A percentile compares a stretch with the other conserved stretches of the same genome.
phyloP scores from a whole-genome alignment of 2,797 vertebrate species.

The Mus minutoides region DNA sequence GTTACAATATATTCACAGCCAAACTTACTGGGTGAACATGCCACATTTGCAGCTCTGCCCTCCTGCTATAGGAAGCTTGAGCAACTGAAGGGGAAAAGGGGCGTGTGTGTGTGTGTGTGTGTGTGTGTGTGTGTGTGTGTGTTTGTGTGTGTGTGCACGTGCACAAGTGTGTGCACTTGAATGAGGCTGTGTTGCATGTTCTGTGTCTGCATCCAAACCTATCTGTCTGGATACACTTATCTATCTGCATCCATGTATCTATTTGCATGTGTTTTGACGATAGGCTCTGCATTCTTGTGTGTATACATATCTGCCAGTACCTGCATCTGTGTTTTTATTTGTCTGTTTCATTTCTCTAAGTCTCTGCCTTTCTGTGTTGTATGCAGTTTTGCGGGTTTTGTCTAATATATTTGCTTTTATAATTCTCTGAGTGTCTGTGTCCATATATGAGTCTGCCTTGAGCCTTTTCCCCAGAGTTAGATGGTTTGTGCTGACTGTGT shows the following conservation, averaged over 20 bases:
- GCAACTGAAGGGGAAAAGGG: neutral
- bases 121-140: neutral
- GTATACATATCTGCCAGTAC: neutral
- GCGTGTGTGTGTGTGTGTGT: neutral
- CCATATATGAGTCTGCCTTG: neutral
- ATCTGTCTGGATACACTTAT: neutral
- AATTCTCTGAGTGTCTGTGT: neutral
- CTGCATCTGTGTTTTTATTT: neutral
- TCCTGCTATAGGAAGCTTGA: neutral
- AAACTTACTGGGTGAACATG: neutral
- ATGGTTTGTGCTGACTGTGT: too few relatives aligned
- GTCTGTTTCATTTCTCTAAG: neutral
- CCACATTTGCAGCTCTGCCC: neutral
- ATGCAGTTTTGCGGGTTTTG: neutral
- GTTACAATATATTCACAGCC: neutral
- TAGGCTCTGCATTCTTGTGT: neutral
- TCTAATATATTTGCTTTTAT: neutral
- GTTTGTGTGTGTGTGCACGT: neutral
- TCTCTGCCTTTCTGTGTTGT: neutral
- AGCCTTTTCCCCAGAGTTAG: neutral
- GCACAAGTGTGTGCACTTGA: neutral
- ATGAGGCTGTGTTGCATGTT: neutral
- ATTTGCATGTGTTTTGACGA: neutral
- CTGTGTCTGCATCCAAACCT: neutral
- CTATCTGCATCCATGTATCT: neutral